These are phyloP conservation scores for Drosophila putrida DNA, from an alignment of 2,888 invertebrate genomes.

Conservation along the genomic window DNA sequence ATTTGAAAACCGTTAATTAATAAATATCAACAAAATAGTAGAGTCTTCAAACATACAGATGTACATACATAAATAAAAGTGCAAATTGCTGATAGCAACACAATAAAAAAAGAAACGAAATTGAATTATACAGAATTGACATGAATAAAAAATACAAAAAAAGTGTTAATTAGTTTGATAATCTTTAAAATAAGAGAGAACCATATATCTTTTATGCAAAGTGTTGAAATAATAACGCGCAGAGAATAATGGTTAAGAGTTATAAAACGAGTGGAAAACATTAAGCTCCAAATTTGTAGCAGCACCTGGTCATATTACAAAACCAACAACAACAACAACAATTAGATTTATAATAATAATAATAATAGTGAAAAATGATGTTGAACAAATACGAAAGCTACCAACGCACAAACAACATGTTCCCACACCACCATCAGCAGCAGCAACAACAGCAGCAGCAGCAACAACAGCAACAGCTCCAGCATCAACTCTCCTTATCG, in stretches of 20 bases:
- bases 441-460: slow-evolving; percentile 35
- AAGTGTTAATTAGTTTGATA: slow-evolving; percentile 41
- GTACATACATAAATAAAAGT: slow-evolving; percentile 35
- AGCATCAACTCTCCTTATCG: slow-evolving; percentile 46
- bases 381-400: slow-evolving; percentile 81
- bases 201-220: slow-evolving; percentile 11
- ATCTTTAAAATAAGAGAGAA: slow-evolving; percentile 1
- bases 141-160: slow-evolving; percentile 33
- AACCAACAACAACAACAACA: slow-evolving; percentile 15
- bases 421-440: slow-evolving; percentile 68
- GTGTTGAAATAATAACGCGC: slow-evolving; percentile 28
- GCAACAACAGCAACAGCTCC: slow-evolving; percentile 43
- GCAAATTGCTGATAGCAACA: slow-evolving; percentile 41
- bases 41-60: slow-evolving; percentile 13
- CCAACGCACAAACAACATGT: slow-evolving; percentile 75
- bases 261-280: not conserved
- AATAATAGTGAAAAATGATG: slow-evolving; percentile 71
- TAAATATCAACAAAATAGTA: slow-evolving; percentile 44
- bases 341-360: slow-evolving; percentile 22
- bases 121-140: slow-evolving; percentile 16
- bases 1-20: slow-evolving; percentile 48
- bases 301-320: slow-evolving; percentile 48
- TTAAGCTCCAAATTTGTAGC: slow-evolving; percentile 16
- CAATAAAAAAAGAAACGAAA: slow-evolving; percentile 8
- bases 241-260: slow-evolving; percentile 26